Conservation (phyloP, 2,797 vertebrate genomes). For the Pygocentrus nattereri region DNA sequence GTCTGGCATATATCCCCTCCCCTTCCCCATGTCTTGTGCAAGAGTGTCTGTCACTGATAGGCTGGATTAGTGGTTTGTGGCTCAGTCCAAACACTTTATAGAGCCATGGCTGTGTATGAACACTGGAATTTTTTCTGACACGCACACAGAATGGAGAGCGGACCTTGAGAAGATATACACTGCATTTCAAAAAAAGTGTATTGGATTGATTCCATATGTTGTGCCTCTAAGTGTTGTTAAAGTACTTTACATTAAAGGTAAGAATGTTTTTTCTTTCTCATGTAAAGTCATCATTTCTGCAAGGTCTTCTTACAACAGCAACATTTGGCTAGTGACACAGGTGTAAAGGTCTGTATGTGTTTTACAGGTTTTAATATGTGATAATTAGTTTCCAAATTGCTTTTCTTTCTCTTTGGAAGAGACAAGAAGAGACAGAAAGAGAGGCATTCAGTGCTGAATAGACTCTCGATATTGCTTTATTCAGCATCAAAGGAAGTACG, state of each 20-base stretch:
- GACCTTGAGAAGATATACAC: no score
- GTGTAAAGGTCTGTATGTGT: neutral
- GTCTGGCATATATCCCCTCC: no score
- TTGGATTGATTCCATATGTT: no score
- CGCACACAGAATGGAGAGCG: no score
- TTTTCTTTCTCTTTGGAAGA: neutral
- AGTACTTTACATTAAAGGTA: neutral
- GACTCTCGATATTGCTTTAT: constrained; percentile 8
- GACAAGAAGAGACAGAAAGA: neutral
- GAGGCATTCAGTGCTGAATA: neutral
- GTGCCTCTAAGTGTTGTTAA: no score
- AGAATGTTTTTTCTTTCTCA: neutral
- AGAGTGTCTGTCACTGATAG: no score
- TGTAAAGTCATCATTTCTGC: neutral
- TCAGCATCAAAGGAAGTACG: constrained; percentile 23
- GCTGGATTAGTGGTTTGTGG: no score
- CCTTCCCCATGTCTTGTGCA: no score
- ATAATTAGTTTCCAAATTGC: neutral
- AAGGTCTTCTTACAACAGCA: neutral
- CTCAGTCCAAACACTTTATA: no score
- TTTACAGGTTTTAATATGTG: neutral
- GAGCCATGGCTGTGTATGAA: no score
- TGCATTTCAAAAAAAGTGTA: no score
- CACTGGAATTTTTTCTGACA: no score
- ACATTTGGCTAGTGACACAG: neutral